These are phyloP conservation scores for Andricus quercusramuli DNA, from an alignment of 2,888 invertebrate species.

Conservation along the genomic window DNA sequence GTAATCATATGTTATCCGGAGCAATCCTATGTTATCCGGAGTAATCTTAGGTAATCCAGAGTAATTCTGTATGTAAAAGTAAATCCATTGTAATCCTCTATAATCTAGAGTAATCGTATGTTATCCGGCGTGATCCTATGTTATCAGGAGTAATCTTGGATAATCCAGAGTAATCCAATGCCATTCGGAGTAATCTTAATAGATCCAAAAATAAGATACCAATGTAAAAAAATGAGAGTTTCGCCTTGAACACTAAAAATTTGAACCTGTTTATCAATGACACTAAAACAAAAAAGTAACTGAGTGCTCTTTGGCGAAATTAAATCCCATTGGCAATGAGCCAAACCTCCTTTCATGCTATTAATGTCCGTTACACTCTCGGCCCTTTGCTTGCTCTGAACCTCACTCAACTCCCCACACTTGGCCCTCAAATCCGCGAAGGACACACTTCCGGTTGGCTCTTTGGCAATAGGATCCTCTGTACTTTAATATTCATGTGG, in stretches of 20 bases:
- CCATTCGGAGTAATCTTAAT: too few relatives aligned
- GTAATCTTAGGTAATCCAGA: too few relatives aligned
- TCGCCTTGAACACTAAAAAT: background rate
- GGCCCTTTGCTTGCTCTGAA: conserved; percentile 13
- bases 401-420: conserved; percentile 15
- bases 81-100: too few relatives aligned
- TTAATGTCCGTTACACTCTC: conserved; percentile 48
- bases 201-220: too few relatives aligned
- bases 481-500: conserved; percentile 42
- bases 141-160: too few relatives aligned
- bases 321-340: conserved; percentile 48
- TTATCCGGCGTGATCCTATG: too few relatives aligned
- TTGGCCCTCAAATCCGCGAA: conserved; percentile 21
- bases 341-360: conserved; percentile 42
- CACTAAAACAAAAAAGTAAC: conserved; percentile 18
- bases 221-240: background rate
- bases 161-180: too few relatives aligned
- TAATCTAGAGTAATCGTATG: too few relatives aligned
- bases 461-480: conserved; percentile 37
- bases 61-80: too few relatives aligned
- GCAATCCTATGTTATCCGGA: too few relatives aligned
- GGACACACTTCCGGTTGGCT: conserved; percentile 36
- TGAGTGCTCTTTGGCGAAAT: conserved; percentile 35
- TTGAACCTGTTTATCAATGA: conserved; percentile 11
- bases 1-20: too few relatives aligned